These are phyloP conservation scores for Calycopis cecrops DNA, from an alignment of 1,140 invertebrate genomes.

Conservation along the genomic window DNA sequence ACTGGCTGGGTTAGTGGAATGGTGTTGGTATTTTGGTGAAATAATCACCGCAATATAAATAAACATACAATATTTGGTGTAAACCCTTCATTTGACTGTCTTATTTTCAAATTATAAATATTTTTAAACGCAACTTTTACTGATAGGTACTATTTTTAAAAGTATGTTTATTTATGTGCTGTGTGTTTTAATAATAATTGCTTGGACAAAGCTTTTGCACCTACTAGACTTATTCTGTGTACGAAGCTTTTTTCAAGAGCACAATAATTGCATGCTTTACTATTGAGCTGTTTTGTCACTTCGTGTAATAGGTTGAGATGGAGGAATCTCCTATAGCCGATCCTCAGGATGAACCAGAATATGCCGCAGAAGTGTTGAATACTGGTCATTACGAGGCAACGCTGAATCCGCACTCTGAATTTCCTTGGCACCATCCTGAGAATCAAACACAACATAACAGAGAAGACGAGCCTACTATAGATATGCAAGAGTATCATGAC, in stretches of 20 bases:
- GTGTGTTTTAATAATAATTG: slow-evolving; percentile 42
- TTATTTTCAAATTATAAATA: too few species aligned
- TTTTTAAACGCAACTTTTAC: too few species aligned
- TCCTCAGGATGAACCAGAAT: slow-evolving; percentile 36
- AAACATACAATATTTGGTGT: slow-evolving; percentile 40
- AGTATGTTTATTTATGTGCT: slow-evolving; percentile 57
- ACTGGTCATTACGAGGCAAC: slow-evolving; percentile 44
- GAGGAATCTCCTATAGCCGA: slow-evolving; percentile 38
- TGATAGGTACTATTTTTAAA: slow-evolving; percentile 12
- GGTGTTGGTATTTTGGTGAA: slow-evolving; percentile 75
- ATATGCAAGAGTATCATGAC: slow-evolving; percentile 75
- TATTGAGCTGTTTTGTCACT: slow-evolving; percentile 58
- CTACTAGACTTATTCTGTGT: slow-evolving; percentile 30
- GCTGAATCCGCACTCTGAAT: slow-evolving; percentile 60
- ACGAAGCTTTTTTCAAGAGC: slow-evolving; percentile 61
- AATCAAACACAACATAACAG: slow-evolving; percentile 35
- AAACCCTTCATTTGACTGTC: neutral
- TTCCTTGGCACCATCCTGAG: slow-evolving; percentile 65
- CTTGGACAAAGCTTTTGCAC: slow-evolving; percentile 62
- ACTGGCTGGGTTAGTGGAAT: slow-evolving; percentile 37
- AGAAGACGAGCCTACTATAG: slow-evolving; percentile 29
- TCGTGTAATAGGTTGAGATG: slow-evolving; percentile 60
- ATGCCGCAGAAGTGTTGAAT: slow-evolving; percentile 18
- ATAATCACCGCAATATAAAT: slow-evolving; percentile 50
- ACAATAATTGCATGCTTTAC: slow-evolving; percentile 54